Base-by-base conservation (phyloP, 2,113 vertebrate genomes). In the Mastomys coucha region DNA sequence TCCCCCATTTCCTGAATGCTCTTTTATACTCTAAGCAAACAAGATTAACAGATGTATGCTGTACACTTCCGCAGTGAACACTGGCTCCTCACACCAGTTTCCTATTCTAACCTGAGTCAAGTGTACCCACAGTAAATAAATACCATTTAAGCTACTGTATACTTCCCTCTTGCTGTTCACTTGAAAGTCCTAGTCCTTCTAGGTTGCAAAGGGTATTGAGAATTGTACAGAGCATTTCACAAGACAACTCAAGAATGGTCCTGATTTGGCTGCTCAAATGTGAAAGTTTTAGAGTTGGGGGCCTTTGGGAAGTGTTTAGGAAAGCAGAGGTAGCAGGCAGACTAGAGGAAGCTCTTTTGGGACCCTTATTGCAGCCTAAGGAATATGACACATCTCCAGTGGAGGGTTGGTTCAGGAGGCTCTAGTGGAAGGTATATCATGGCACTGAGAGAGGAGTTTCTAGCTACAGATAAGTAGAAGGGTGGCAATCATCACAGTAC, bases 401-500 rank as follows among this genome's bases (percentile, higher is more conserved):
- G 45, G 84, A 42, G 19, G 8, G 3, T 6, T 70, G 39, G 24
- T 31, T 90, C 28, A 20, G 24, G 24, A 60, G 31, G 0, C 49
- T 20, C 33, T 14, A 42, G 51, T 16, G 9, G 65, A 22, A n/a
- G 60, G 31, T 17, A 53, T 24, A 22, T 26, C 1, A 36, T 8
- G 67, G n/a, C 45, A 20, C 17, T 20, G 17, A 63, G 39, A 63
- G 26, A 26, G 45, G 36, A 42, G 24, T 69, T 87, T 73, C 51
- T 53, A 10, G 49, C 13, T 72, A 26, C 13, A 39, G 58, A 70
- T 53, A 7, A 7, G 49, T 53, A 9, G 12, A 20, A 86, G 20
- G 12, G 14, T 39, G 1, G 1, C 20, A 24, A 0, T 85, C 73
- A n/a, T 1, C 11, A 33, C 5, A 19, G 14, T 0, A 33, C 39